A percentile compares a stretch with the other conserved stretches of the same genome.
Conservation (phyloP, 2,797 vertebrate species). For the Poecilia wingei region DNA sequence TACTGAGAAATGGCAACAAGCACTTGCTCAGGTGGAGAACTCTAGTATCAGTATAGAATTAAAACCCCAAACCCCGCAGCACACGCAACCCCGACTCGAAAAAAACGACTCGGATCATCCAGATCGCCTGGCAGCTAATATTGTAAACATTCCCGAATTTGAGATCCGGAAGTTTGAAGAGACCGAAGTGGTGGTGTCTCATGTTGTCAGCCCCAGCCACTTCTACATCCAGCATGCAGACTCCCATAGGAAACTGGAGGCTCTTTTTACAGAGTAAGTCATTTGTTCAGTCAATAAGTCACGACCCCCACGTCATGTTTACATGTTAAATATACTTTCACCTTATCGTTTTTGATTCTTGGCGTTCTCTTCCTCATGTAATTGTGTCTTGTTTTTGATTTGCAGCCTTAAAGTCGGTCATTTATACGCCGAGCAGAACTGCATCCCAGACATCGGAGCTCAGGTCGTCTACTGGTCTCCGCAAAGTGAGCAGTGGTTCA, state of each 20-base stretch:
- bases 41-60: neutral
- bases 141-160: constrained; percentile 69
- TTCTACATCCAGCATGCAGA: constrained; percentile 78
- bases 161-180: constrained; percentile 75
- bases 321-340: constrained; percentile 42
- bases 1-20: constrained; percentile 10
- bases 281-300: constrained; percentile 22
- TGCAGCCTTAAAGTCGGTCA: constrained; percentile 60
- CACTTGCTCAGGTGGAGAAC: neutral
- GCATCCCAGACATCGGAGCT: constrained; percentile 78
- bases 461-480: constrained; percentile 76
- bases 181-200: constrained; percentile 75
- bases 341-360: neutral
- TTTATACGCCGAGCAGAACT: constrained; percentile 72
- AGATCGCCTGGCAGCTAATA: neutral
- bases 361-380: constrained; percentile 41
- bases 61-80: constrained; percentile 13
- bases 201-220: constrained; percentile 70
- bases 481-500: constrained; percentile 74
- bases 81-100: constrained; percentile 5
- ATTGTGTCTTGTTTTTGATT: constrained; percentile 17
- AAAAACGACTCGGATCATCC: neutral
- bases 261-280: constrained; percentile 60
- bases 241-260: constrained; percentile 56
- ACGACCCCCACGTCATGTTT: constrained; percentile 38